A percentile compares a stretch with the other conserved stretches of the same genome.
These are phyloP conservation scores for Bombus turneri DNA, from an alignment of 1,140 invertebrate species.

Conservation along the genomic window DNA sequence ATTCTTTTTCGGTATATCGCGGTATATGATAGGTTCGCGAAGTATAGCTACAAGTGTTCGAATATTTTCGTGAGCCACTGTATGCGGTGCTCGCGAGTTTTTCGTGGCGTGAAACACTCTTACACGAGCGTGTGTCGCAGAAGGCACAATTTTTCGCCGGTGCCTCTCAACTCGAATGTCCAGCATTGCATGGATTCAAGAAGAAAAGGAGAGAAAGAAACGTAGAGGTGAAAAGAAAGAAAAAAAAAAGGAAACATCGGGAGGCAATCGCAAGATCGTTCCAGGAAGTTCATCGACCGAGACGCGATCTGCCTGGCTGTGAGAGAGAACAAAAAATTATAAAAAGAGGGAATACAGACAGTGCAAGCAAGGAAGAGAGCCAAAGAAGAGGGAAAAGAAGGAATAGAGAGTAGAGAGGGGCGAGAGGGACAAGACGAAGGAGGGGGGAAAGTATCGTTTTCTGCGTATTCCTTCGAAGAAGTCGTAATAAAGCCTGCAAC, in stretches of 20 bases:
- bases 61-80: neutral
- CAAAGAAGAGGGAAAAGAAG: neutral
- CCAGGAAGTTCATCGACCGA: conserved; percentile 67
- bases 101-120: neutral
- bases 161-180: conserved; percentile 35
- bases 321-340: conserved; percentile 61
- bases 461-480: conserved; percentile 53
- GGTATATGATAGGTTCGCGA: too few species aligned
- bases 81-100: conserved; percentile 1
- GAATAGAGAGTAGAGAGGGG: neutral
- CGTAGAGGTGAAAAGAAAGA: conserved; percentile 26
- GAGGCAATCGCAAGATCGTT: conserved; percentile 66
- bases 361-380: neutral
- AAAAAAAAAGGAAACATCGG: conserved; percentile 45
- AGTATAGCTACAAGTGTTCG: too few species aligned
- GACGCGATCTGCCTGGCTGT: conserved; percentile 57
- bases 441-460: conserved; percentile 49
- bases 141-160: conserved; percentile 49
- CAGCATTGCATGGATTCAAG: conserved; percentile 52
- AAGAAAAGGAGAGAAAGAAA: conserved; percentile 49
- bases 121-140: neutral
- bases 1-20: neutral
- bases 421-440: neutral
- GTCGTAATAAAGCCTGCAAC: conserved; percentile 59
- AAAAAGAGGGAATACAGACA: conserved; percentile 39